Evolutionary conservation across 2,888 invertebrate genomes (phyloP), one percentile per base, ranked within the genome.

Genomic region (Palloptera scutellata): DNA sequence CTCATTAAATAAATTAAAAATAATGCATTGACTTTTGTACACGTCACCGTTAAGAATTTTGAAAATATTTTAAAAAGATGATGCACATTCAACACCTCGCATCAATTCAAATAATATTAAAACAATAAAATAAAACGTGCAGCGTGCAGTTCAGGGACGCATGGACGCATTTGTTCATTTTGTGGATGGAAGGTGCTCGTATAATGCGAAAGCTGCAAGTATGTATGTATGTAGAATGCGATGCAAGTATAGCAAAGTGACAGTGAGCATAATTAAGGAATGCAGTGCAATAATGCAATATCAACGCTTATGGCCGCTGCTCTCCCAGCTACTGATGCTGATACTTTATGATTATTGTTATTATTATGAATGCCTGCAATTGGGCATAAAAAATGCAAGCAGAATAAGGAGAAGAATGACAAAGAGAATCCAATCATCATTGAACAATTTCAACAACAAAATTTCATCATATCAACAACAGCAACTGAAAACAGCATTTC

Each of bases 221-320:
- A 30, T 30, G 30, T 30, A 30, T 4, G 30, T 30, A 30, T 30
- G 30, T 30, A 30, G 30, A 30, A 17, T 19, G 42, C 17, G 20
- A n/a, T 43, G 40, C 42, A 41, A 43, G 42, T 12, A 19, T 60
- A 42, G 55, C 42, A 43, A 41, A 55, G 63, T 69, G 69, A 69
- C 69, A 69, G 75, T 75, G 75, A 77, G 76, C 79, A 78, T 78
- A 79, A 78, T 79, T 78, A 78, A 78, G 75, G 70, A 72, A 71
- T 66, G 63, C 64, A 61, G 59, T 48, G 53, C 64, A 42, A 61
- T 19, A 52, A 64, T 43, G 45, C 30, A 30, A 20, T 17, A n/a
- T 30, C 30, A 30, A 30, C 30, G 30, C 30, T 30, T 52, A 15
- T 58, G 20, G 30, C 30, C 10, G 48, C 19, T 5, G 10, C 41